phyloP scores from a whole-genome alignment of 2,888 invertebrate genomes.

The Scaptomyza tumidula region DNA sequence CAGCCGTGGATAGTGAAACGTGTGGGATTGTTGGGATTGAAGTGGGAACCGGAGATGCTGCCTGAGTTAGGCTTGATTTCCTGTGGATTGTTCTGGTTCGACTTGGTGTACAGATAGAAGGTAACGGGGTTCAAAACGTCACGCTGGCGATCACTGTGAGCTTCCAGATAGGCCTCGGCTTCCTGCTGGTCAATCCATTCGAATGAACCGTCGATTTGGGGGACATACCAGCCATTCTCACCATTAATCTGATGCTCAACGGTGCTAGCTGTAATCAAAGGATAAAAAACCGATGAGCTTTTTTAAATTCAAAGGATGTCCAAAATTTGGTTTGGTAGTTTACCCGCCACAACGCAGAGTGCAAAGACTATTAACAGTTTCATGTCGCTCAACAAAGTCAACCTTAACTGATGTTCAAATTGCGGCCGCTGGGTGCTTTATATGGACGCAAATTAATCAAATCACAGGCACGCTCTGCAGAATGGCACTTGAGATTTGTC shows the following conservation, averaged over 20 bases:
- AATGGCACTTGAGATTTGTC: slow-evolving; percentile 43
- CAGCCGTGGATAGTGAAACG: slow-evolving; percentile 85
- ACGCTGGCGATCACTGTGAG: slow-evolving; percentile 42
- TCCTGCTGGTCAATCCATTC: slow-evolving; percentile 65
- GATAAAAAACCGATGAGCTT: slow-evolving; percentile 33
- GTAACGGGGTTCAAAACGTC: slow-evolving; percentile 62
- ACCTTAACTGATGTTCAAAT: slow-evolving; percentile 47
- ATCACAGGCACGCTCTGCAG: slow-evolving; percentile 24
- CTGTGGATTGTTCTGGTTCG: slow-evolving; percentile 59
- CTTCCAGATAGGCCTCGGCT: slow-evolving; percentile 66
- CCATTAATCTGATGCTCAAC: slow-evolving; percentile 65
- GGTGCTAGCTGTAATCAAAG: slow-evolving; percentile 57
- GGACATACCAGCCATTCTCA: slow-evolving; percentile 72
- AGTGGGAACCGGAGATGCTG: slow-evolving; percentile 54
- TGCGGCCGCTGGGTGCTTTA: slow-evolving; percentile 18
- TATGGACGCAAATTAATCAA: slow-evolving; percentile 41
- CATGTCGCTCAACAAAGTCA: slow-evolving; percentile 81
- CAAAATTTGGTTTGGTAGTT: slow-evolving; percentile 85
- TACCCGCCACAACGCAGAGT: slow-evolving; percentile 85
- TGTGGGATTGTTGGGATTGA: slow-evolving; percentile 69
- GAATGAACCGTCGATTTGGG: slow-evolving; percentile 69
- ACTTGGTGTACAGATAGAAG: slow-evolving; percentile 75
- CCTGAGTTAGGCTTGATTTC: slow-evolving; percentile 55
- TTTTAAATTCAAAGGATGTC: slow-evolving; percentile 72
- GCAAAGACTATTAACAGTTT: slow-evolving; percentile 87